Base-by-base conservation (phyloP, 2,888 invertebrate species). In the Cerastis leucographa region DNA sequence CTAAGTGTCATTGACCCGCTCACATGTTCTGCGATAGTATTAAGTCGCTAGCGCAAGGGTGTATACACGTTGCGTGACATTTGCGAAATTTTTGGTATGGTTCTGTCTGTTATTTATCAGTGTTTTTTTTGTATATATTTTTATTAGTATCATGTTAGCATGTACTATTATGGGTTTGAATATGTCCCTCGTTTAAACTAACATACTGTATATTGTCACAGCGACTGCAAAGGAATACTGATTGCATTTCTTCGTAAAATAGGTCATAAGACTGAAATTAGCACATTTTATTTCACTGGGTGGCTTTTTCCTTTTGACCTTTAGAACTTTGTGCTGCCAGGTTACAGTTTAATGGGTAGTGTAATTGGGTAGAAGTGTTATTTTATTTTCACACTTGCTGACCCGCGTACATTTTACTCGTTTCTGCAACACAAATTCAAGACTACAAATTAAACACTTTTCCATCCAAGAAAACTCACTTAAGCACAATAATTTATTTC, bases 231-330 rank as follows among this genome's bases (percentile, higher is more conserved):
- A 80, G 77, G 73, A 86, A 84, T 81, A 74, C 81, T 83, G 81
- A 88, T 88, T 87, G 84, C 73, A 76, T 72, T 78, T 75, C n/a
- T 65, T 59, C 29, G 71, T 64, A 66, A 88, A 86, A 72, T 73
- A 62, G 80, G 75, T 74, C 81, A 68, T 77, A 74, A 84, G 76
- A 70, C 40, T 62, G 29, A 67, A 76, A 51, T 66, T 61, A 77
- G 65, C 44, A 72, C 59, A 67, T 68, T 59, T 49, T 44, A 59
- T 71, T 68, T 40, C n/a, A 40, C 9, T 56, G 35, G 29, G 19
- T 51, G 61, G 8, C 12, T 29, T 75, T 73, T 75, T 46, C 40
- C 49, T 51, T 65, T 65, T 74, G 40, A 49, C 25, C 22, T 49
- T 25, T 35, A 1, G 5, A 1, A 17, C 59, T 25, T 2, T 65